These are phyloP conservation scores for Phalacrocorax brasilianus DNA, from an alignment of 2,113 vertebrate genomes.

Conservation along the genomic window DNA sequence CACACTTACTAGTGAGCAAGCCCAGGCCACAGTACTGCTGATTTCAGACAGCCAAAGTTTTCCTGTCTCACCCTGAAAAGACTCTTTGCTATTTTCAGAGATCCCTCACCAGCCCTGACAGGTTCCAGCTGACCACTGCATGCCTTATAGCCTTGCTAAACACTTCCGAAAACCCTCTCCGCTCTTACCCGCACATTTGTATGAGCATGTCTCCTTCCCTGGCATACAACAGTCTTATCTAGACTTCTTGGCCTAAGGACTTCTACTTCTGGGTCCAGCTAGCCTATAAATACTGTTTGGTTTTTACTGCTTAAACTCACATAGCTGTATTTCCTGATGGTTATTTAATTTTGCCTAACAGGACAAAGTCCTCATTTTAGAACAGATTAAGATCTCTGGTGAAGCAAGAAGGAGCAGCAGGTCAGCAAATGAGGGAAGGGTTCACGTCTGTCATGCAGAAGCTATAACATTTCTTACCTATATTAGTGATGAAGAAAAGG, in stretches of 20 bases:
- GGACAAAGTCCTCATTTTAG: neutral
- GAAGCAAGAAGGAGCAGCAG: neutral
- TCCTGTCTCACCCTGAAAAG: neutral
- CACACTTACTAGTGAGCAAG: neutral
- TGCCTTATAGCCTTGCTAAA: neutral
- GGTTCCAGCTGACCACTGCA: fast-evolving
- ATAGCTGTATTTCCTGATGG: neutral
- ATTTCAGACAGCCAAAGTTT: no score
- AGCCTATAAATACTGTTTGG: neutral
- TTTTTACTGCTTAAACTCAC: neutral
- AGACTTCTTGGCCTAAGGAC: neutral
- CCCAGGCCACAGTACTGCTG: neutral
- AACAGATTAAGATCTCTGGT: neutral
- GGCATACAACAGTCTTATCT: neutral
- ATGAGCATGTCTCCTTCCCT: fast-evolving
- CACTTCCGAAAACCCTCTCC: neutral
- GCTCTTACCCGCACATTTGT: no score
- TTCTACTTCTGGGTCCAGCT: neutral
- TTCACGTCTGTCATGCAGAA: neutral
- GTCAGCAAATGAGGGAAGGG: neutral
- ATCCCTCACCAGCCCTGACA: no score
- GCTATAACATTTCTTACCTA: neutral
- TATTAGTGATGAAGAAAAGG: neutral
- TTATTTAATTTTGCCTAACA: neutral
- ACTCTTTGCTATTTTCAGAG: no score